Conservation (phyloP, 2,888 invertebrate genomes). For the Scaptomyza reducta region DNA sequence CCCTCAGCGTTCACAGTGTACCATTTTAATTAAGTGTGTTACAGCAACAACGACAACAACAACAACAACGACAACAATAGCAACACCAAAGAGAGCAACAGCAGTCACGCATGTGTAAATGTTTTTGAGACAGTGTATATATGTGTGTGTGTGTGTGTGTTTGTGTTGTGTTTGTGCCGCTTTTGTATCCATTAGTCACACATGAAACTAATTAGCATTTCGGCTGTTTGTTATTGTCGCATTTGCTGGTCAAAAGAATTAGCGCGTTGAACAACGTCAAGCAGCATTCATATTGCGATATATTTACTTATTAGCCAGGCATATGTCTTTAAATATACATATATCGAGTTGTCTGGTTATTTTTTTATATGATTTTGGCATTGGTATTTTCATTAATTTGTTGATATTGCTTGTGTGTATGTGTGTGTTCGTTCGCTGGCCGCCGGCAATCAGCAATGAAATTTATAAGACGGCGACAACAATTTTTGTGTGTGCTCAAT, state of each 20-base stretch:
- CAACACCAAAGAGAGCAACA: conserved; percentile 39
- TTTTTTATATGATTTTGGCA: conserved; percentile 40
- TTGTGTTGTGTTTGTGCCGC: conserved; percentile 59
- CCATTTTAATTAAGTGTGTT: conserved; percentile 80
- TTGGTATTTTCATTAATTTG: conserved; percentile 77
- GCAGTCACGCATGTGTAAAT: conserved; percentile 61
- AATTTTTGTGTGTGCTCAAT: conserved; percentile 62
- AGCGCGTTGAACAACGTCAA: conserved; percentile 75
- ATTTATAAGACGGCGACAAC: conserved; percentile 70
- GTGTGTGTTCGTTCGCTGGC: conserved; percentile 40
- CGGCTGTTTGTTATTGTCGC: conserved; percentile 80
- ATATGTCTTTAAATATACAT: conserved; percentile 15
- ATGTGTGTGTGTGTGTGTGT: conserved; percentile 10
- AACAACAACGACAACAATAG: conserved; percentile 31
- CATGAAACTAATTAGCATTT: conserved; percentile 81
- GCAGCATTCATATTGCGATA: conserved; percentile 66
- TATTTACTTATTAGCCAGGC: conserved; percentile 54
- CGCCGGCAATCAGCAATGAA: conserved; percentile 75
- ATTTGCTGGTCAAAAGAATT: conserved; percentile 79
- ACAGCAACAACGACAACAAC: conserved; percentile 36
- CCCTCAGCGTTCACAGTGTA: conserved; percentile 66
- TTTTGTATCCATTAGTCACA: conserved; percentile 80
- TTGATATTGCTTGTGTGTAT: conserved; percentile 58
- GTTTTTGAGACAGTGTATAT: conserved; percentile 36
- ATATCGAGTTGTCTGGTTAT: conserved; percentile 30